These are phyloP conservation scores for Neocrepidodera transversa DNA, from an alignment of 2,888 invertebrate species.

Conservation along the genomic window DNA sequence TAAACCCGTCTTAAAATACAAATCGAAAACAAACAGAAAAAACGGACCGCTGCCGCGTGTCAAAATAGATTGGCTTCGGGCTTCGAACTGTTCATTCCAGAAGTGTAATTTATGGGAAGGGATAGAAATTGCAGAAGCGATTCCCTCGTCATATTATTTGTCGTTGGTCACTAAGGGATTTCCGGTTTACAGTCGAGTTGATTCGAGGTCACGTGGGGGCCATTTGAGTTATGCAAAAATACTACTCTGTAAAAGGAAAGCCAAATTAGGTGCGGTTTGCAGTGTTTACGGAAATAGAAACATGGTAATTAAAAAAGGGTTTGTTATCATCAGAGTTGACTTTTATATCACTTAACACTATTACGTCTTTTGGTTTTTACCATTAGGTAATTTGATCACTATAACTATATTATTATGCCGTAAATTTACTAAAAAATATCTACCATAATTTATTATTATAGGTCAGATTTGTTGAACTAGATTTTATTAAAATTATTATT, in stretches of 20 bases:
- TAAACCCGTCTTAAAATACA: not conserved
- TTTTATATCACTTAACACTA: too few species aligned
- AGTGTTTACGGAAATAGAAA: not conserved
- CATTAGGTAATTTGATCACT: too few species aligned
- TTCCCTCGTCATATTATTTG: slow-evolving; percentile 30
- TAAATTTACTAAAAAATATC: too few species aligned
- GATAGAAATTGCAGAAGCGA: slow-evolving; percentile 27
- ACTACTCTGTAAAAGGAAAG: slow-evolving; percentile 5
- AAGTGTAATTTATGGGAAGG: slow-evolving; percentile 26
- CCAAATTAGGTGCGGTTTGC: slow-evolving; percentile 7
- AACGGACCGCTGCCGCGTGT: slow-evolving; percentile 17
- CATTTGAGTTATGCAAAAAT: slow-evolving; percentile 23
- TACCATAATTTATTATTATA: too few species aligned
- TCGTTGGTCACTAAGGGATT: slow-evolving; percentile 35
- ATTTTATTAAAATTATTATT: too few species aligned
- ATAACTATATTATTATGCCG: too few species aligned
- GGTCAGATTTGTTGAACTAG: too few species aligned
- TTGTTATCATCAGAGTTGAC: too few species aligned
- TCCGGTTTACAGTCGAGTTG: slow-evolving; percentile 27
- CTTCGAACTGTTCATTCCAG: slow-evolving; percentile 31
- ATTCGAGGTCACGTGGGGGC: slow-evolving; percentile 10
- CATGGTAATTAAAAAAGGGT: not conserved
- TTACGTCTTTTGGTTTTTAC: too few species aligned
- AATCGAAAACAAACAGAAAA: slow-evolving; percentile 23
- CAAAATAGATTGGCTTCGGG: slow-evolving; percentile 22